phyloP scores from a whole-genome alignment of 30 jellyfish, hydroid and myxozoan species.

The Clytia hemisphaerica region DNA sequence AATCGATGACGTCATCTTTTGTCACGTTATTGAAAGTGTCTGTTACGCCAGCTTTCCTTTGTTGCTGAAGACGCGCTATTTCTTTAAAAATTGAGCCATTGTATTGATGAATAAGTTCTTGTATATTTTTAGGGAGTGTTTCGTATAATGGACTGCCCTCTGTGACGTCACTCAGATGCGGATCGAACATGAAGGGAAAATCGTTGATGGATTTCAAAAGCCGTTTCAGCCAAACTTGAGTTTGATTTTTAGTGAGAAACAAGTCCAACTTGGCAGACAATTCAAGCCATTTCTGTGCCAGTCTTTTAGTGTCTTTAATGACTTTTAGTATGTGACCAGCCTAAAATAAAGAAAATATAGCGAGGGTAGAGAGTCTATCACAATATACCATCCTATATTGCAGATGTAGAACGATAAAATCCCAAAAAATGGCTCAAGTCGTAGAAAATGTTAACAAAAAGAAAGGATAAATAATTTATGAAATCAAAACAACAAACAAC shows the following conservation, averaged over 20 bases:
- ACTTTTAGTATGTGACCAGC: constrained; percentile 56
- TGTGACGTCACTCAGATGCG: not conserved
- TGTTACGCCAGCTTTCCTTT: no score
- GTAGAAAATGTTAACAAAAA: not conserved
- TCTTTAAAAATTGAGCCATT: no score
- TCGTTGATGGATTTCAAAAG: constrained; percentile 32
- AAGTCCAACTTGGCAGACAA: constrained; percentile 37
- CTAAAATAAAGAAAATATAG: constrained; percentile 22
- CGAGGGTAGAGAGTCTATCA: no score
- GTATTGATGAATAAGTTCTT: no score
- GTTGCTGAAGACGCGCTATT: no score
- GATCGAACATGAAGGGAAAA: constrained; percentile 49
- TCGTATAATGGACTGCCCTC: no score
- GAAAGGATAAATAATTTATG: not conserved
- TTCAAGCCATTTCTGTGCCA: constrained; percentile 64
- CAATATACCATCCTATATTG: no score
- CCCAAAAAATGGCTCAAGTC: no score
- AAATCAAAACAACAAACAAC: no score
- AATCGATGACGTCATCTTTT: constrained; percentile 6
- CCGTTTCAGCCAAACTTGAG: constrained; percentile 47
- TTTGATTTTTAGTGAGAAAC: constrained; percentile 26
- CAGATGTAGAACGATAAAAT: no score
- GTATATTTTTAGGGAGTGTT: no score
- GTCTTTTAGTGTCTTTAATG: constrained; percentile 48
- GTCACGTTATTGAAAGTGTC: no score